Percentiles rank a stretch among this genome's conserved stretches.
Evolutionary conservation across 2,888 invertebrate species (phyloP).

Genomic region (Campoletis raptor): DNA sequence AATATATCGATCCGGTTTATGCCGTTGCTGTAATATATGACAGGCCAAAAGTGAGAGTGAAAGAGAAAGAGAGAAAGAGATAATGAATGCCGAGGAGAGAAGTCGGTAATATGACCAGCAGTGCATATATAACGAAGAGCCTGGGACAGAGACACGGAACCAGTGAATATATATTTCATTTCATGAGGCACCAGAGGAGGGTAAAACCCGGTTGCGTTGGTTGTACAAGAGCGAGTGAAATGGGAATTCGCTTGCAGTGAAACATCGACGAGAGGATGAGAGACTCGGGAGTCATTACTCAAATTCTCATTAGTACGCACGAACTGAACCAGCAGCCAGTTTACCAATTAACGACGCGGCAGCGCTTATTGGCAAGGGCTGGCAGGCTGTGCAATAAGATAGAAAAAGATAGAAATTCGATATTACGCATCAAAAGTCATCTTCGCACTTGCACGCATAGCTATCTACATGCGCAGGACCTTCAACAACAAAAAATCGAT

Average conservation of each 20-base stretch:
- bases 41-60: constrained; percentile 24
- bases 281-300: constrained; percentile 80
- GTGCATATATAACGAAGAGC: constrained; percentile 49
- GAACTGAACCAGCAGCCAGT: constrained; percentile 79
- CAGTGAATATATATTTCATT: constrained; percentile 57
- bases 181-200: constrained; percentile 19
- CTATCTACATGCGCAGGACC: constrained; percentile 26
- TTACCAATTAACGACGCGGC: constrained; percentile 80
- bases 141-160: constrained; percentile 46
- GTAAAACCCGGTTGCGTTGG: constrained; percentile 59
- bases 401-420: constrained; percentile 57
- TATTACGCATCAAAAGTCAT: constrained; percentile 59
- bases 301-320: constrained; percentile 81
- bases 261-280: constrained; percentile 69
- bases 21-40: constrained; percentile 61
- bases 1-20: constrained; percentile 64
- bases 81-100: constrained; percentile 19
- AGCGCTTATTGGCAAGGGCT: constrained; percentile 54
- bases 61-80: constrained; percentile 21
- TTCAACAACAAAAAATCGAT: constrained; percentile 26
- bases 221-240: constrained; percentile 71
- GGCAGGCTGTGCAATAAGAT: constrained; percentile 15
- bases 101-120: constrained; percentile 50
- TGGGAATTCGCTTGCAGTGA: constrained; percentile 71
- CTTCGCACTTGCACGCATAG: constrained; percentile 13